Percentiles rank a stretch among this genome's conserved stretches.
These are phyloP conservation scores for Semaprochilodus insignis DNA, from an alignment of 2,797 vertebrate species.

Conservation along the genomic window DNA sequence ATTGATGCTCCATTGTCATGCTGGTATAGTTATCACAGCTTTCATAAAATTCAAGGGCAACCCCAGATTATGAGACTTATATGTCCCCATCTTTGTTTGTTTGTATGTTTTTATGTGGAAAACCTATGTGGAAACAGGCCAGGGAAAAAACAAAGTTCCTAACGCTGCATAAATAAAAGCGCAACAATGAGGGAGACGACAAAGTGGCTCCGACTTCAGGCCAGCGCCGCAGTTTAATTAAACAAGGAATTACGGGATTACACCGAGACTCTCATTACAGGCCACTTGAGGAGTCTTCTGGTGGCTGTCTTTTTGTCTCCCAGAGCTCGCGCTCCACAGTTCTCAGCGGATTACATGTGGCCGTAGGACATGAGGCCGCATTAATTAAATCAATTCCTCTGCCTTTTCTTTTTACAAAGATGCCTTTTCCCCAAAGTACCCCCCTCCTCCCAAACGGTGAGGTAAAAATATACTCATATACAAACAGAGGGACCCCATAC, in stretches of 20 bases:
- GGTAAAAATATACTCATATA: constrained; percentile 55
- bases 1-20: neutral
- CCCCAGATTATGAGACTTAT: constrained; percentile 22
- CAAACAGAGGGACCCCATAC: constrained; percentile 47
- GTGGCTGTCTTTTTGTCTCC: constrained; percentile 77
- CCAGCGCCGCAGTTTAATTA: constrained; percentile 83
- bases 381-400: constrained; percentile 81
- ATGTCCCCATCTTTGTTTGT: constrained; percentile 36
- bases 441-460: constrained; percentile 41
- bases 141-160: constrained; percentile 40
- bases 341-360: constrained; percentile 80
- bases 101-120: constrained; percentile 28
- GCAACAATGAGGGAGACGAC: constrained; percentile 65
- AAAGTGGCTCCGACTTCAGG: constrained; percentile 72
- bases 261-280: constrained; percentile 76
- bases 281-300: constrained; percentile 76
- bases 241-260: constrained; percentile 89
- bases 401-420: constrained; percentile 68
- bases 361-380: constrained; percentile 79
- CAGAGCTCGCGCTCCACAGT: constrained; percentile 74
- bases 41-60: constrained; percentile 22
- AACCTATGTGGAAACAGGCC: constrained; percentile 34
- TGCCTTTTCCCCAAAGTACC: constrained; percentile 62
- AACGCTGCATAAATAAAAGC: constrained; percentile 50
- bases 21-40: neutral